Percentiles rank a stretch among this genome's conserved stretches.
Evolutionary conservation across 2,797 vertebrate genomes (phyloP).

Genomic region (Lateolabrax maculatus): DNA sequence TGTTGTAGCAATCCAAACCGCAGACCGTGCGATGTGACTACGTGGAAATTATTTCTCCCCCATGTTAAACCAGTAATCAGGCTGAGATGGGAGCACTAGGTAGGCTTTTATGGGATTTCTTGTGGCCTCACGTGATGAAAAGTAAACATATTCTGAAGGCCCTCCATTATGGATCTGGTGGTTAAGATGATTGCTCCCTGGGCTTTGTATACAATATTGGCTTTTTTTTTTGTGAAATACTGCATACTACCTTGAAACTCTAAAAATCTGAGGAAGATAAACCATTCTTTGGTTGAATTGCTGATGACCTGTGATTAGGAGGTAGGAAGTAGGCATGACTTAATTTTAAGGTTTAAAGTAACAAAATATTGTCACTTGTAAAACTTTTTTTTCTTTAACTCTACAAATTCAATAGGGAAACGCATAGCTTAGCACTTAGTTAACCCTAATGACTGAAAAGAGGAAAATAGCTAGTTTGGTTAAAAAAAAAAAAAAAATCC

Average conservation of each 20-base stretch:
- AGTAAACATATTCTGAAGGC: constrained; percentile 50
- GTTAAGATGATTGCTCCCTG: constrained; percentile 64
- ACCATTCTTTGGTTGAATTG: not conserved
- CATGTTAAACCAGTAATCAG: constrained; percentile 62
- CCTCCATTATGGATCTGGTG: constrained; percentile 56
- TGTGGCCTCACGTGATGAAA: constrained; percentile 71
- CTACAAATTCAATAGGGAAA: no score
- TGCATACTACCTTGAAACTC: not conserved
- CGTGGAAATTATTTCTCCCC: constrained; percentile 59
- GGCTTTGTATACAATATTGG: constrained; percentile 51
- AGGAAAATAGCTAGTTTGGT: not conserved
- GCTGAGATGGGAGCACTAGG: constrained; percentile 51
- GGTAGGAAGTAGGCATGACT: not conserved
- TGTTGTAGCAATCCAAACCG: constrained; percentile 60
- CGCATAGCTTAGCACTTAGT: no score
- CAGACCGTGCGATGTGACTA: constrained; percentile 60
- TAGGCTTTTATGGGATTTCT: constrained; percentile 62
- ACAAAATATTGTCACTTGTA: not conserved
- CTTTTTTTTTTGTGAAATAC: constrained; percentile 1
- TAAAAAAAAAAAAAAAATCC: not conserved
- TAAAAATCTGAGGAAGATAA: not conserved
- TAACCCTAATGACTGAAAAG: not conserved
- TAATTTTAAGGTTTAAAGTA: not conserved
- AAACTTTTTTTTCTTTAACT: not conserved
- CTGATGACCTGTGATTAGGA: not conserved